These are phyloP conservation scores for Agelaius tricolor DNA, from an alignment of 2,113 vertebrate genomes.

Conservation along the genomic window DNA sequence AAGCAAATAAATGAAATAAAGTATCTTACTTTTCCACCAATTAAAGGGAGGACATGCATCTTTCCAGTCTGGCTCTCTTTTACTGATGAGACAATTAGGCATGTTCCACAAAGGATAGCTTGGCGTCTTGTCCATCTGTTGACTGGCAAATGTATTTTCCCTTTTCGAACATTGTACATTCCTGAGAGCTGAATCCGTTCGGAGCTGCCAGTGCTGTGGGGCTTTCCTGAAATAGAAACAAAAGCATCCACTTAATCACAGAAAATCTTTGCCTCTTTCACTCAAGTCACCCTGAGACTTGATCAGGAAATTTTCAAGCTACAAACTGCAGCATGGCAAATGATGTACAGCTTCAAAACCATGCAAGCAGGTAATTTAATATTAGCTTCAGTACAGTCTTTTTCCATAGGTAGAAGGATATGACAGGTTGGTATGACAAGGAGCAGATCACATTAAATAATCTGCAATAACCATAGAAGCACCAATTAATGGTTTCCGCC, in stretches of 20 bases:
- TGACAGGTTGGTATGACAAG: neutral
- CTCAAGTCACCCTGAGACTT: neutral
- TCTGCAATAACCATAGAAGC: neutral
- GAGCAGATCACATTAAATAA: neutral
- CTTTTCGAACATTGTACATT: slow-evolving; percentile 95
- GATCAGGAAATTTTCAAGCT: neutral
- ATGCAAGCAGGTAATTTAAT: neutral
- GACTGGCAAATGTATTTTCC: slow-evolving; percentile 96
- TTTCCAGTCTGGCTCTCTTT: slow-evolving; percentile 95
- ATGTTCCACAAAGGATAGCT: slow-evolving; percentile 97
- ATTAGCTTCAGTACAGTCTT: neutral
- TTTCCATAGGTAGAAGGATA: neutral
- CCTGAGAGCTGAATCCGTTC: slow-evolving; percentile 97
- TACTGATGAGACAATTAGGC: slow-evolving; percentile 96
- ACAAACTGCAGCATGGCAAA: neutral
- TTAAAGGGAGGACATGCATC: slow-evolving; percentile 97
- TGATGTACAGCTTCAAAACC: neutral
- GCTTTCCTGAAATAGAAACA: slow-evolving; percentile 87
- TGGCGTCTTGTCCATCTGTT: slow-evolving; percentile 96
- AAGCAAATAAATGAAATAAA: neutral
- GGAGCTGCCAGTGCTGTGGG: slow-evolving; percentile 85
- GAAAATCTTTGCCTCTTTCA: slow-evolving; percentile 5
- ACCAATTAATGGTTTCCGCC: neutral
- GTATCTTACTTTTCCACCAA: slow-evolving; percentile 93
- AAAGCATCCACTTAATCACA: slow-evolving; percentile 52